Conservation (phyloP, 2,888 invertebrate genomes). For the Graphium colonna region DNA sequence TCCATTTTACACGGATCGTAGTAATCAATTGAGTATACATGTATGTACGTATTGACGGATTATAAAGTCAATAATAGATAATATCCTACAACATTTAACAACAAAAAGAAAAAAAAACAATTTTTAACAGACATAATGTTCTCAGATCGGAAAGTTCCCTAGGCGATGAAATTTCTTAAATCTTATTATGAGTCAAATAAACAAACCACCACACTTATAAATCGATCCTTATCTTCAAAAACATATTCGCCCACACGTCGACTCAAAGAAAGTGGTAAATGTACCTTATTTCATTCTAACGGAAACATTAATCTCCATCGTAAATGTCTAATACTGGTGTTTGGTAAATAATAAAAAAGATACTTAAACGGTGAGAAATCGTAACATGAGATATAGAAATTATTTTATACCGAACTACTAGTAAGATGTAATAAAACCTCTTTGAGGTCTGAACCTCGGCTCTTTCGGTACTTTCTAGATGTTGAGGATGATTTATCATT, state of each 20-base stretch:
- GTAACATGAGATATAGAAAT: not conserved
- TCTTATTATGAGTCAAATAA: too few relatives aligned
- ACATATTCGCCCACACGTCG: slow-evolving; percentile 14
- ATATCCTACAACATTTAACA: too few relatives aligned
- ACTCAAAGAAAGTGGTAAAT: slow-evolving; percentile 13
- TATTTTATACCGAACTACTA: not conserved
- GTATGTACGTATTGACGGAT: too few relatives aligned
- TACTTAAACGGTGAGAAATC: slow-evolving; percentile 1
- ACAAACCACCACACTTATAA: slow-evolving; percentile 15
- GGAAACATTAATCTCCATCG: slow-evolving; percentile 16
- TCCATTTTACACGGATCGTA: too few relatives aligned
- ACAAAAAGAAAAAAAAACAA: too few relatives aligned
- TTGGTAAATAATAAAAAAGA: slow-evolving; percentile 1
- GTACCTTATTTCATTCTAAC: slow-evolving; percentile 13
- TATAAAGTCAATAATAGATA: too few relatives aligned
- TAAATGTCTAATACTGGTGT: slow-evolving; percentile 10
- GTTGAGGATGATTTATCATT: not conserved
- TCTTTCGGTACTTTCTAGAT: not conserved
- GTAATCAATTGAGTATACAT: too few relatives aligned
- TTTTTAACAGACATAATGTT: too few relatives aligned
- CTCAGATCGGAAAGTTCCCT: too few relatives aligned
- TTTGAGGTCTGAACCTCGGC: not conserved
- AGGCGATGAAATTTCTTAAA: too few relatives aligned
- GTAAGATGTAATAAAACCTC: not conserved
- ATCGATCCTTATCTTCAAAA: slow-evolving; percentile 3